Base-by-base conservation (phyloP, 1,140 invertebrate species). In the Leptinotarsa lineolata region DNA sequence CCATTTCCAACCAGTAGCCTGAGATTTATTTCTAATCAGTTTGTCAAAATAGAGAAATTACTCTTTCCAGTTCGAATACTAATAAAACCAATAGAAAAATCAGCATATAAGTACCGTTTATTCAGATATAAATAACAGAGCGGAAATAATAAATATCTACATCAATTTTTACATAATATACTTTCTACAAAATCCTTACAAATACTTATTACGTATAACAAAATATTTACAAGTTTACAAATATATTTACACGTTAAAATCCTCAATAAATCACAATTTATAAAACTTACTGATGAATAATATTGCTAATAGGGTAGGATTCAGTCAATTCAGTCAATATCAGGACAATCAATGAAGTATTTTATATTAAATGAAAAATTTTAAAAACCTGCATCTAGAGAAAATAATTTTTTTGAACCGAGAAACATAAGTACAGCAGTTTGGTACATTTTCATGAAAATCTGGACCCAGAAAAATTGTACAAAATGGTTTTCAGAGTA, bases 71-170 rank as follows among this genome's bases (percentile, higher is more conserved):
- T 1, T 54, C 2, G 48, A 54, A 8, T 39, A 39, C 15, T 13
- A 54, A 54, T 16, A n/a, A 15, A 54, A 16, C n/a, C 16, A 44
- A 68, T 60, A 1, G 44, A 64, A 68, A 68, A 24, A 16, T 58
- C 45, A 67, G 59, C 65, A 64, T 68, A 72, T 75, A 76, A 73
- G 71, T 76, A 76, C 72, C 63, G 68, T 76, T 76, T 76, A 76
- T 76, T 76, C 67, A 76, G 60, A 66, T 73, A 76, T 76, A 76
- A 76, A 76, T 76, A 76, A 76, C 74, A 76, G 71, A 65, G 59
- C 24, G n/a, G 65, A 76, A 72, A 76, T 72, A 75, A 75, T 76
- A 76, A 76, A 76, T 76, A 76, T 76, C 74, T 76, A 76, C 74
- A 76, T 76, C 71, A 76, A 76, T 76, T 72, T 72, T 72, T 75